A percentile compares a stretch with the other conserved stretches of the same genome.
These are phyloP conservation scores for Monodelphis domestica DNA, from an alignment of 2,797 vertebrate genomes.

Conservation along the genomic window DNA sequence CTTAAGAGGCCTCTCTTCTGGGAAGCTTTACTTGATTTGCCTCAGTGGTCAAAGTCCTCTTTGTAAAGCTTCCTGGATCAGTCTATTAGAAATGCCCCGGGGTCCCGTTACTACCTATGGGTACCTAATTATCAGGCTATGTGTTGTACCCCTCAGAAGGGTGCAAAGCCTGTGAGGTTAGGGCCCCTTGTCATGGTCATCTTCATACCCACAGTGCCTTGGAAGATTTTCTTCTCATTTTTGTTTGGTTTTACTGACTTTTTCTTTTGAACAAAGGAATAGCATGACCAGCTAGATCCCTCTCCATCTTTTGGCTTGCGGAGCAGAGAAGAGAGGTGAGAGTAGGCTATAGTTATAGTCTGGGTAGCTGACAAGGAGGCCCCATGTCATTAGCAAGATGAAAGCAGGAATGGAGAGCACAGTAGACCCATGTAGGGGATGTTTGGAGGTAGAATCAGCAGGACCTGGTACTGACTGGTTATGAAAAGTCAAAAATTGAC, in stretches of 20 bases:
- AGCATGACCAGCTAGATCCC: neutral
- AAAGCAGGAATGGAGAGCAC: neutral
- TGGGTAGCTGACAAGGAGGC: neutral
- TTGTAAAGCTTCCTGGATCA: neutral
- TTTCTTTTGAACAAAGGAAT: neutral
- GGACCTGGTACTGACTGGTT: neutral
- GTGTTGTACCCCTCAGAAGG: neutral
- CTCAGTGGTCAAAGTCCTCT: neutral
- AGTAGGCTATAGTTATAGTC: neutral
- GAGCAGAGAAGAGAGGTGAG: neutral
- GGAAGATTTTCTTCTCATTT: neutral
- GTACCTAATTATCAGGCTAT: neutral
- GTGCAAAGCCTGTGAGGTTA: neutral
- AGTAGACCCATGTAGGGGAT: neutral
- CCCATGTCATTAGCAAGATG: neutral
- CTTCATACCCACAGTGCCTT: neutral
- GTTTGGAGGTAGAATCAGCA: neutral
- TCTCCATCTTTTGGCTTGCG: neutral
- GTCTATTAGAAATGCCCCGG: neutral
- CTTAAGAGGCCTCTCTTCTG: neutral
- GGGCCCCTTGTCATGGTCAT: neutral
- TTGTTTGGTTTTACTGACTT: neutral
- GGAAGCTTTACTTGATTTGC: neutral
- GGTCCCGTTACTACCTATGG: neutral
- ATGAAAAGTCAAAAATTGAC: neutral